A percentile compares a stretch with the other conserved stretches of the same genome.
Evolutionary conservation across 2,113 vertebrate species (phyloP).

Genomic region (Podarcis muralis): DNA sequence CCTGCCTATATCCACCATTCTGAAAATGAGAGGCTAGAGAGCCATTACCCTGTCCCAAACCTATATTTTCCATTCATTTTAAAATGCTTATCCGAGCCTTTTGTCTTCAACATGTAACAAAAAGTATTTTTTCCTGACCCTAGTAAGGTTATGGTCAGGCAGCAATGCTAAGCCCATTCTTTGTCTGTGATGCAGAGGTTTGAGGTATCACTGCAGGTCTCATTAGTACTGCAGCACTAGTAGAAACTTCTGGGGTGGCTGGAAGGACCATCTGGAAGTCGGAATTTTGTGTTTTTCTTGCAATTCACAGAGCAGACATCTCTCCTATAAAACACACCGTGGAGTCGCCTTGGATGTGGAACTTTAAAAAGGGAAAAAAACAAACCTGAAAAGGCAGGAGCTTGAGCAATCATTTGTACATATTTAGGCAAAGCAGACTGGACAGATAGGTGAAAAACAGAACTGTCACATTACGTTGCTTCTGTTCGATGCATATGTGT

Average conservation of each 20-base stretch:
- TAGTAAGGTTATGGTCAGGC: too few species aligned
- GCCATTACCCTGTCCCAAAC: neutral
- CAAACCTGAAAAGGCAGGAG: constrained; percentile 18
- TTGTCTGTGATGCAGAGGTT: neutral
- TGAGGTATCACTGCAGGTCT: neutral
- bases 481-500: constrained; percentile 4
- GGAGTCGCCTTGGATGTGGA: neutral
- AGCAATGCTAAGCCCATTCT: neutral
- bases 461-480: neutral
- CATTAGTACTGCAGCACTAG: neutral
- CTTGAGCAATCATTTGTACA: neutral
- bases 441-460: neutral
- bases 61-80: too few species aligned
- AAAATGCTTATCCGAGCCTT: too few species aligned
- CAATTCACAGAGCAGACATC: neutral
- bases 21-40: neutral
- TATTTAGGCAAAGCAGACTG: neutral
- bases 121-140: neutral
- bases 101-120: too few species aligned
- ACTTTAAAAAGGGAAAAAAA: neutral
- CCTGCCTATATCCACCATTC: neutral
- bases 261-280: neutral
- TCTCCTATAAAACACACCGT: neutral
- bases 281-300: neutral
- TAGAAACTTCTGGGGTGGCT: neutral